Percentiles rank a stretch among this genome's conserved stretches.
These are phyloP conservation scores for Toxotes chatareus DNA, from an alignment of 2,113 vertebrate species.

Conservation along the genomic window DNA sequence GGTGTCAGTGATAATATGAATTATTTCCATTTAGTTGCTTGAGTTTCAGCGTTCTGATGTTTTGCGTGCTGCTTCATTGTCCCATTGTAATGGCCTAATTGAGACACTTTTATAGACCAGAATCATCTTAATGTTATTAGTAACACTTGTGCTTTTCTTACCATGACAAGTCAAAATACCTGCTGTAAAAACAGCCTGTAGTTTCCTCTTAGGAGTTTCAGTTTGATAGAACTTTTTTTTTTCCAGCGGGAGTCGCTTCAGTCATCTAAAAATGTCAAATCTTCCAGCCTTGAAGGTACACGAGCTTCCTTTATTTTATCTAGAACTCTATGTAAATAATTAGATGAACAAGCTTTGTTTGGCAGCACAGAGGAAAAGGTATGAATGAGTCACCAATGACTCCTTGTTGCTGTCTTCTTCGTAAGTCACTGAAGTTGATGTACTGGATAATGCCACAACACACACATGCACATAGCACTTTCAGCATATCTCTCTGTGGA, in stretches of 20 bases:
- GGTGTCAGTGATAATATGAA: background rate
- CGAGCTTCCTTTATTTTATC: background rate
- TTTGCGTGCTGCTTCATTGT: background rate
- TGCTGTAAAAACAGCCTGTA: background rate
- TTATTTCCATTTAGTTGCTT: background rate
- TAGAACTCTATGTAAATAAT: background rate
- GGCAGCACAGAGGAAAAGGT: background rate
- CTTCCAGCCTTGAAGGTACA: background rate
- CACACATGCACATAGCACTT: background rate
- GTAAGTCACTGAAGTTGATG: background rate
- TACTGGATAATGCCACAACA: background rate
- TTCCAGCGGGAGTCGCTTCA: background rate
- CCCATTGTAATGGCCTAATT: background rate
- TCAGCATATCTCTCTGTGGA: background rate
- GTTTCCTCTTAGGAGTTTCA: background rate
- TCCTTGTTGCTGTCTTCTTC: background rate
- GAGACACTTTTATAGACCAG: background rate
- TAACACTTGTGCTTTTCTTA: background rate
- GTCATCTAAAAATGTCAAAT: background rate
- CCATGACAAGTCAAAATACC: background rate
- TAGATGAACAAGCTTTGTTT: background rate
- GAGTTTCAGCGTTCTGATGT: background rate
- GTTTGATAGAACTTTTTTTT: background rate
- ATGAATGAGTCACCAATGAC: background rate
- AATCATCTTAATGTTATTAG: background rate